Percentiles rank a stretch among this genome's conserved stretches.
Conservation (phyloP, 2,797 vertebrate genomes). For the Ambastaia sidthimunki region DNA sequence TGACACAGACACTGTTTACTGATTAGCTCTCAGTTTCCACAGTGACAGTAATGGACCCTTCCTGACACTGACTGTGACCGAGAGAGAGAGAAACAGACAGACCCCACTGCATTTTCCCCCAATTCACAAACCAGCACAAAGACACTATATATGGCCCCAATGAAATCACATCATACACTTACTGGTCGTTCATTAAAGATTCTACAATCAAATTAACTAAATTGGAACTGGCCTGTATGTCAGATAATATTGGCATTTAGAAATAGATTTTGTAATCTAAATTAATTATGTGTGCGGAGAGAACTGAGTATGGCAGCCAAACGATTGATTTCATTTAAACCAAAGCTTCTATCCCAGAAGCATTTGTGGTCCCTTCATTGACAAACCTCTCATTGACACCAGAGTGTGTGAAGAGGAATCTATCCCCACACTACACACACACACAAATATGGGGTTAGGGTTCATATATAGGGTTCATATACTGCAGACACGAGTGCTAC, state of each 20-base stretch:
- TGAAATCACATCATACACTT: slow-evolving; percentile 1
- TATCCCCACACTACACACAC: not conserved
- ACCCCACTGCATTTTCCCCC: no score
- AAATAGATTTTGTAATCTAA: slow-evolving; percentile 1
- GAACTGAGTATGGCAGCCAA: not conserved
- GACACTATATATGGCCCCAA: no score
- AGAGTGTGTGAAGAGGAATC: not conserved
- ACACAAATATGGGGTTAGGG: not conserved
- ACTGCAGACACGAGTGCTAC: not conserved
- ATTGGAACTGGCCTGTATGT: no score
- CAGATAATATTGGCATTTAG: not conserved
- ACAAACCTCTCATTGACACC: not conserved
- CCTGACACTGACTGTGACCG: no score
- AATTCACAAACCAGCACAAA: no score
- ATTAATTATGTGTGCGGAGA: not conserved
- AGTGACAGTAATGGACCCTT: no score
- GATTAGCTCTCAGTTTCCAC: no score
- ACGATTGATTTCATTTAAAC: not conserved
- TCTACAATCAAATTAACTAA: no score
- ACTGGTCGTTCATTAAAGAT: slow-evolving; percentile 1
- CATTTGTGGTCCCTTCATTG: not conserved
- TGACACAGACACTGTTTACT: no score
- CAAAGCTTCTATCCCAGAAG: not conserved
- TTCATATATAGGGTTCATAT: no score
- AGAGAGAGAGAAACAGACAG: no score